Percentiles rank a stretch among this genome's conserved stretches.
Evolutionary conservation across 2,888 invertebrate genomes (phyloP).

Genomic region (Epicampocera succincta): DNA sequence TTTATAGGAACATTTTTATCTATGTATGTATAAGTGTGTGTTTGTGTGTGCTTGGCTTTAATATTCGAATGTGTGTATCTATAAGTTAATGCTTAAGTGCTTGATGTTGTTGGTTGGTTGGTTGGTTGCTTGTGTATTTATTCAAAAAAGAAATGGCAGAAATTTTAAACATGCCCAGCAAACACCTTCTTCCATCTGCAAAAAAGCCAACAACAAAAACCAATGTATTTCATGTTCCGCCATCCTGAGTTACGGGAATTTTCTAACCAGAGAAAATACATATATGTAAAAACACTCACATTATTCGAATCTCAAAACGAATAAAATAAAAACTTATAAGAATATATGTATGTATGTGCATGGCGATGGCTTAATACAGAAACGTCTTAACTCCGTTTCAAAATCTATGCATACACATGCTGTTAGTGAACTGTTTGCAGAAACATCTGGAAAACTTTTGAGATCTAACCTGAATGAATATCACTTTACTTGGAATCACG

Average conservation of each 20-base stretch:
- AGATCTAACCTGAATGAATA: no score
- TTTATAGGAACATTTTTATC: neutral
- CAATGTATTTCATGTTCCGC: slow-evolving; percentile 27
- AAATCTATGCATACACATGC: neutral
- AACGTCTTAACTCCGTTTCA: no score
- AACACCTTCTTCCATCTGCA: slow-evolving; percentile 41
- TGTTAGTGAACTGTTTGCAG: no score
- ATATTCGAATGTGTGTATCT: neutral
- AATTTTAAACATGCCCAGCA: slow-evolving; percentile 51
- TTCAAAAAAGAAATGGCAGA: slow-evolving; percentile 30
- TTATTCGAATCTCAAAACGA: neutral
- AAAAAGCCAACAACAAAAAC: neutral
- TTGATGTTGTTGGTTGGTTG: neutral
- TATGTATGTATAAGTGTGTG: neutral
- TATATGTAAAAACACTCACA: slow-evolving; percentile 25
- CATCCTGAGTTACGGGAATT: slow-evolving; percentile 11
- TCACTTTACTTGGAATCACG: no score
- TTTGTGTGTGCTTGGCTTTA: no score
- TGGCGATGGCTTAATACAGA: neutral
- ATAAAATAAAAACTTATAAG: no score
- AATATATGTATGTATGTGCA: no score
- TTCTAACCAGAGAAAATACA: slow-evolving; percentile 46
- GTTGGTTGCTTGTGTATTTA: neutral
- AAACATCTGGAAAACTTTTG: no score
- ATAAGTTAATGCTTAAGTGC: slow-evolving; percentile 12